These are phyloP conservation scores for Pheucticus melanocephalus DNA, from an alignment of 2,113 vertebrate species.

Conservation along the genomic window DNA sequence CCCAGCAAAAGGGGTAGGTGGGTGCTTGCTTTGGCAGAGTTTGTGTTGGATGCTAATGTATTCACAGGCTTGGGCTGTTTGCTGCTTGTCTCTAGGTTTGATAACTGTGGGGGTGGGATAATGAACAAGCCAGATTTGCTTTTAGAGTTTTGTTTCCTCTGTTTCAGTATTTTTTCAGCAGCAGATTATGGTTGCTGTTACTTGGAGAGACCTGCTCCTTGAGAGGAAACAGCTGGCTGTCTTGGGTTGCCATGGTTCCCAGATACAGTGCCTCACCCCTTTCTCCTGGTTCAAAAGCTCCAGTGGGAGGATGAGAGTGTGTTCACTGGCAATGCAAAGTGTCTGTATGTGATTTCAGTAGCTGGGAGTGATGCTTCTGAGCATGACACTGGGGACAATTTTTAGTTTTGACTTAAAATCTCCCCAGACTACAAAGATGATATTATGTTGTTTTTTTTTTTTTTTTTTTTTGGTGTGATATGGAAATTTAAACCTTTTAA, in stretches of 20 bases:
- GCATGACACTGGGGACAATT: not conserved
- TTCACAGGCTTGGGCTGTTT: not conserved
- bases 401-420: not conserved
- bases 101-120: not conserved
- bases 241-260: not conserved
- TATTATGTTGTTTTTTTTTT: not conserved
- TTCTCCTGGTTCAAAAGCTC: not conserved
- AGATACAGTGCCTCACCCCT: not conserved
- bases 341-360: not conserved
- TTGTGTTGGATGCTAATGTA: not conserved
- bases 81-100: not conserved
- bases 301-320: not conserved
- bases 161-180: not conserved
- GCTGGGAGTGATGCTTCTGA: not conserved
- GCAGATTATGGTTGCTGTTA: not conserved
- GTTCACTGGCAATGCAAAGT: not conserved
- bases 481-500: not conserved
- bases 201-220: not conserved
- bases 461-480: not conserved
- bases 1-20: not conserved
- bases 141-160: not conserved
- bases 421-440: not conserved
- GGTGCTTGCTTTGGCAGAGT: not conserved
- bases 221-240: constrained; percentile 11
- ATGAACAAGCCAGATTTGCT: not conserved